Percentiles rank a stretch among this genome's conserved stretches.
Evolutionary conservation across 2,113 vertebrate species (phyloP).

Genomic region (Pseudonaja textilis): DNA sequence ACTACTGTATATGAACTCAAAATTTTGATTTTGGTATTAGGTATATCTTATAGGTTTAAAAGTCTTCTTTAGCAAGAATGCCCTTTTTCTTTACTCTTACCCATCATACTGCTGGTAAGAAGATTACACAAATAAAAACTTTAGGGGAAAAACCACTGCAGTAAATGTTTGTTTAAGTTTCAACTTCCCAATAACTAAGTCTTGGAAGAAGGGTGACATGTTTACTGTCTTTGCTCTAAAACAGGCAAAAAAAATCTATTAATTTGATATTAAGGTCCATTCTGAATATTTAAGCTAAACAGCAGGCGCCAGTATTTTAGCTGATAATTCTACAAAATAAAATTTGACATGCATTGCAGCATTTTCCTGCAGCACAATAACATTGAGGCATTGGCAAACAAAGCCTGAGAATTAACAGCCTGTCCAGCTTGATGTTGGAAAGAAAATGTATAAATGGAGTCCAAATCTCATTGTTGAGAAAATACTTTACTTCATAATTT

Average conservation of each 20-base stretch:
- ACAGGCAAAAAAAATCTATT: slow-evolving; percentile 26
- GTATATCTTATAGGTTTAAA: not conserved
- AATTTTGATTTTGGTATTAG: not conserved
- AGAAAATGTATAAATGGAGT: not conserved
- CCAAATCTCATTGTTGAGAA: not conserved
- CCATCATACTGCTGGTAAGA: not conserved
- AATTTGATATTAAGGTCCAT: slow-evolving; percentile 43
- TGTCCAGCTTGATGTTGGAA: slow-evolving; percentile 11
- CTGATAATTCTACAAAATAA: slow-evolving; percentile 27
- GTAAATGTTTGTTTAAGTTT: not conserved
- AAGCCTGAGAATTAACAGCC: not conserved
- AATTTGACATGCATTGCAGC: not conserved
- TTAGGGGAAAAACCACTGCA: not conserved
- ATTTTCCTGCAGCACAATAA: slow-evolving; percentile 8
- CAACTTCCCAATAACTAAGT: not conserved
- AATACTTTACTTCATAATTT: not conserved
- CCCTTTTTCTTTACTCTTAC: not conserved
- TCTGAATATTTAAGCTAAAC: not conserved
- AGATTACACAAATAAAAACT: not conserved
- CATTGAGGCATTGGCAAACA: not conserved
- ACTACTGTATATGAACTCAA: not conserved
- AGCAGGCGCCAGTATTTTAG: slow-evolving; percentile 8
- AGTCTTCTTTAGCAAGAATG: not conserved
- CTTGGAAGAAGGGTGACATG: not conserved
- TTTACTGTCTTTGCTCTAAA: slow-evolving; percentile 14